Conservation (phyloP, 2,113 vertebrate genomes). For the Scopus umbretta region DNA sequence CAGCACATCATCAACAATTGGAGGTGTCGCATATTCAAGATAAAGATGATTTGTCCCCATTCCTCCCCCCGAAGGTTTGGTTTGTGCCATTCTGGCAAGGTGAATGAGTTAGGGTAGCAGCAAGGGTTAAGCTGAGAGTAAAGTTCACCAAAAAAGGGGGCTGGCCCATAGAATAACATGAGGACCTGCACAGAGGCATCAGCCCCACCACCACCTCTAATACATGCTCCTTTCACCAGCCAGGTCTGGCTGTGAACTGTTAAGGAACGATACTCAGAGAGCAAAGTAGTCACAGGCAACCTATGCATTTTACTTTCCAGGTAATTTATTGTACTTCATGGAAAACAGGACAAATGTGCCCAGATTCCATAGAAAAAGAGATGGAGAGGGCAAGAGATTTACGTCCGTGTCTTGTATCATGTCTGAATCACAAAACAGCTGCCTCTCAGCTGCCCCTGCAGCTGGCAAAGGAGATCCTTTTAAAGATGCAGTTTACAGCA, state of each 20-base stretch:
- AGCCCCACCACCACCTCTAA: accelerated
- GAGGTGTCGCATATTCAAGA: background rate
- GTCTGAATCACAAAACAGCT: background rate
- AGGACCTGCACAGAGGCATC: background rate
- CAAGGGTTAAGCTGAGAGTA: background rate
- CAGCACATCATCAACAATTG: background rate
- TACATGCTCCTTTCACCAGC: background rate
- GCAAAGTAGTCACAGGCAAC: background rate
- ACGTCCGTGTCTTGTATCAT: background rate
- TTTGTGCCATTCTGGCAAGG: background rate
- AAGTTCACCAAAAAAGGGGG: background rate
- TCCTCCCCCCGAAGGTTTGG: background rate
- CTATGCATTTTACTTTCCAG: background rate
- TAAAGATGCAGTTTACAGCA: background rate
- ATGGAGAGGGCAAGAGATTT: background rate
- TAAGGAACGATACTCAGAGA: background rate
- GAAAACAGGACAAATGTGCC: background rate
- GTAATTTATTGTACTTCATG: background rate
- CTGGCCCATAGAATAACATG: background rate
- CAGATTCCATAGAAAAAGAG: background rate
- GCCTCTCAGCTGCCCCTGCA: background rate
- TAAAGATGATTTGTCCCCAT: background rate
- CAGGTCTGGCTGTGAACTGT: background rate
- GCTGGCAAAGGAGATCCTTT: background rate
- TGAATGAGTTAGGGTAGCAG: background rate